phyloP scores from a whole-genome alignment of 2,113 vertebrate genomes.

The Dipodomys stephensi region DNA sequence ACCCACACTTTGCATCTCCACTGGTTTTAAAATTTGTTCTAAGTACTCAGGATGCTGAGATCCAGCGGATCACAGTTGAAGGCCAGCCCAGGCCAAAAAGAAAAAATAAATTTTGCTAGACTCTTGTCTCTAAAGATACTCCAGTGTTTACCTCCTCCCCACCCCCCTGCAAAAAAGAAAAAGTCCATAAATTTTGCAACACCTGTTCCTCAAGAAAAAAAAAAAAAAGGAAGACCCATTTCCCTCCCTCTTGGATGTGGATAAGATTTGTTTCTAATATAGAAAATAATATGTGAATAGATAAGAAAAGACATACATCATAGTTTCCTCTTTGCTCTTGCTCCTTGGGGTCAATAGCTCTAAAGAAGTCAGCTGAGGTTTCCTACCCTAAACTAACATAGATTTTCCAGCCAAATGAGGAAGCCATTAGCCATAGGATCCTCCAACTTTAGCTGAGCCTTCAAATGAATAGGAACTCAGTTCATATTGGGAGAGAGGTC shows the following conservation, averaged over 20 bases:
- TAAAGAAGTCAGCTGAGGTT: background rate
- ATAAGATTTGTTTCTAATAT: background rate
- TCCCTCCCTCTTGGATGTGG: background rate
- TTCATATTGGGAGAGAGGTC: background rate
- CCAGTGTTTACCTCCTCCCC: too few relatives aligned
- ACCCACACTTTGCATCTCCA: background rate
- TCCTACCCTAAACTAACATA: background rate
- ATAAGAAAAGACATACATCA: background rate
- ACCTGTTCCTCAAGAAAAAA: background rate
- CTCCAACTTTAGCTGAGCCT: background rate
- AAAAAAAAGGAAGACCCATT: background rate
- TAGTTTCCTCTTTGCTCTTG: background rate
- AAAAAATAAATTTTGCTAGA: too few relatives aligned
- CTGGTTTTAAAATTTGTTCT: background rate
- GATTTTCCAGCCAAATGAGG: background rate
- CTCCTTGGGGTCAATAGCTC: background rate
- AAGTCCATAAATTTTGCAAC: background rate
- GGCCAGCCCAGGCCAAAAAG: too few relatives aligned
- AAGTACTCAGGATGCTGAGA: too few relatives aligned
- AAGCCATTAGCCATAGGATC: background rate
- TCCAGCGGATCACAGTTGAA: too few relatives aligned
- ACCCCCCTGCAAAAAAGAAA: too few relatives aligned
- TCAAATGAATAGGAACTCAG: background rate
- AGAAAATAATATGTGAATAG: background rate
- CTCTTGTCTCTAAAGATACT: too few relatives aligned